Evolutionary conservation across 2,113 vertebrate species (phyloP).

Genomic region (Excalfactoria chinensis): DNA sequence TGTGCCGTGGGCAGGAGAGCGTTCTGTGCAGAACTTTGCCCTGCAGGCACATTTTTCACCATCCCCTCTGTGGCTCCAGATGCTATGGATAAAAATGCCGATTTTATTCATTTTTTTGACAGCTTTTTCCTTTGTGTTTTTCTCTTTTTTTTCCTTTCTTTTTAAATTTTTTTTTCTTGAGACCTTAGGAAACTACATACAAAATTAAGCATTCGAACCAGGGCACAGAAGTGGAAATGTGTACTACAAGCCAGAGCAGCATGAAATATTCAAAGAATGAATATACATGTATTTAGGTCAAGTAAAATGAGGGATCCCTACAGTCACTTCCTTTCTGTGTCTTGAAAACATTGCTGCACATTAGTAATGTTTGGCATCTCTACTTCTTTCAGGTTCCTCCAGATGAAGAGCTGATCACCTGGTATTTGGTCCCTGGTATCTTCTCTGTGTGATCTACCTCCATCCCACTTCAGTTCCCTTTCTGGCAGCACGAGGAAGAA

Average conservation of each 20-base stretch:
- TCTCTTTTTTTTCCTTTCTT: not conserved
- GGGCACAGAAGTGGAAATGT: not conserved
- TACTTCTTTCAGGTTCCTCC: not conserved
- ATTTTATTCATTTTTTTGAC: not conserved
- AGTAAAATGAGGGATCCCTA: not conserved
- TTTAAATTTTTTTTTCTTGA: not conserved
- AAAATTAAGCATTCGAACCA: not conserved
- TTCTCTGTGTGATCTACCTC: not conserved
- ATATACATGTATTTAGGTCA: not conserved
- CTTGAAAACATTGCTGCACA: not conserved
- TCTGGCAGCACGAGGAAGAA: not conserved
- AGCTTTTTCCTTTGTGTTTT: too few relatives aligned
- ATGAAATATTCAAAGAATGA: slow-evolving; percentile 56
- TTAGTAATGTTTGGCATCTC: not conserved
- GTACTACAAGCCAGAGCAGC: not conserved
- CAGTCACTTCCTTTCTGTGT: not conserved
- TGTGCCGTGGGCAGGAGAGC: not conserved
- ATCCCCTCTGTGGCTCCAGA: slow-evolving; percentile 12
- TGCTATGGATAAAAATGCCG: not conserved
- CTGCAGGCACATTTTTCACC: not conserved
- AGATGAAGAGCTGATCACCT: not conserved
- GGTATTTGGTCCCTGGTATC: not conserved
- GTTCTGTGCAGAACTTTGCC: not conserved
- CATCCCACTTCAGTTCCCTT: not conserved
- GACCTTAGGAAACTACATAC: not conserved